Percentiles rank a stretch among this genome's conserved stretches.
Evolutionary conservation across 2,113 vertebrate species (phyloP).

Genomic region (Antigone vipio): DNA sequence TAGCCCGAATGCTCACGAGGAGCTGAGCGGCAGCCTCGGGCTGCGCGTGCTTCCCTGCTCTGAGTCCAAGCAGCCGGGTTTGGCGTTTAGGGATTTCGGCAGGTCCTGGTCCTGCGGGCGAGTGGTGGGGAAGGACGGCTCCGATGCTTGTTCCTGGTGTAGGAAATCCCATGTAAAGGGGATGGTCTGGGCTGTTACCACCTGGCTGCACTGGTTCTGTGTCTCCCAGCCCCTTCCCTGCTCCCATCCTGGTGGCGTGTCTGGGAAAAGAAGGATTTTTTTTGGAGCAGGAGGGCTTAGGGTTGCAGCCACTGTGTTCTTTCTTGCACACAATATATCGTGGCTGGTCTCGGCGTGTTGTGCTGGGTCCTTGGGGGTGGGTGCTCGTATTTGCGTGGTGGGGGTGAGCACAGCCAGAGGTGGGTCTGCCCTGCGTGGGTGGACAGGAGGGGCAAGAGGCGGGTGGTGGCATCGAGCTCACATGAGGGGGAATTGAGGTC

Average conservation of each 20-base stretch:
- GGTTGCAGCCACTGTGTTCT: neutral
- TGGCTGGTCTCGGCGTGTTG: neutral
- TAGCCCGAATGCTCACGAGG: neutral
- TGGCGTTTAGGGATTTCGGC: accelerated
- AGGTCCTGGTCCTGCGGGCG: neutral
- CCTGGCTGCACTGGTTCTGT: neutral
- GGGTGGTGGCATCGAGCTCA: neutral
- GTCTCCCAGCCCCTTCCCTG: neutral
- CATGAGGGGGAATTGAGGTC: accelerated
- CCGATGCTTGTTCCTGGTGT: accelerated
- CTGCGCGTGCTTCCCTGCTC: neutral
- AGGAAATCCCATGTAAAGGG: neutral
- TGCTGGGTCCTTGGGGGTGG: neutral
- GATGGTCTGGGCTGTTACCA: neutral
- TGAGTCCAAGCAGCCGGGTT: accelerated
- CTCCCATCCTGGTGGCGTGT: neutral
- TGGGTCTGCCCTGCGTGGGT: accelerated
- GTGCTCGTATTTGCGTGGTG: neutral
- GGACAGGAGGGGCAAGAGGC: accelerated
- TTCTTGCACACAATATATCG: accelerated
- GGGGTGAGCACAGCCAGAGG: neutral
- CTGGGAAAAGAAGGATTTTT: neutral
- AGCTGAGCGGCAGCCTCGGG: neutral
- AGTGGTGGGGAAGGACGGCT: neutral
- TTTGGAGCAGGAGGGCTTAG: neutral